phyloP scores from a whole-genome alignment of 2,888 invertebrate species.

The Aspidapion aeneum region DNA sequence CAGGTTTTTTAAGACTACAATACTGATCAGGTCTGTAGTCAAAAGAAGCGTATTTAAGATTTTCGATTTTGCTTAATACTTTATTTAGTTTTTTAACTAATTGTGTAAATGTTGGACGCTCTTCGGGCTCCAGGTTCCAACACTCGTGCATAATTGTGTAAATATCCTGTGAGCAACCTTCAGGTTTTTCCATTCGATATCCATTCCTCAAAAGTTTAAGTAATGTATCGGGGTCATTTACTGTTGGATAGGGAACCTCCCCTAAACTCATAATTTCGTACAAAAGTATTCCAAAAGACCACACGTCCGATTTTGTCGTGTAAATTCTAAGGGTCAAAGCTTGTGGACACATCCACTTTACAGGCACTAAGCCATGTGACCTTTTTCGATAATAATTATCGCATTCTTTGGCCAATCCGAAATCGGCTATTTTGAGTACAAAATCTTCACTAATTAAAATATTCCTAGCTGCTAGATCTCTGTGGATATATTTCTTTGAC shows the following conservation, averaged over 20 bases:
- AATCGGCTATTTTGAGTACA: conserved; percentile 80
- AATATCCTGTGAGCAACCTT: conserved; percentile 66
- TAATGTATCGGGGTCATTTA: conserved; percentile 69
- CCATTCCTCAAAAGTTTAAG: conserved; percentile 71
- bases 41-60: background rate
- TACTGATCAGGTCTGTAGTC: too few species aligned
- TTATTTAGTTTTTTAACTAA: background rate
- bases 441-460: conserved; percentile 69
- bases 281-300: conserved; percentile 72
- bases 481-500: background rate
- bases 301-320: conserved; percentile 74
- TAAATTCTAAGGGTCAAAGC: conserved; percentile 73
- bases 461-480: conserved; percentile 75
- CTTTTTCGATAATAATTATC: background rate
- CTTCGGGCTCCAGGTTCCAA: background rate
- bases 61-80: background rate
- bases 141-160: background rate
- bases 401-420: conserved; percentile 50
- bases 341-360: conserved; percentile 78
- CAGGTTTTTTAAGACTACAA: too few species aligned
- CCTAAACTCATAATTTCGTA: conserved; percentile 76
- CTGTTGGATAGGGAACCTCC: conserved; percentile 78
- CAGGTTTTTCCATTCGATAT: conserved; percentile 76
- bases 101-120: background rate
- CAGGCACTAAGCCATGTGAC: conserved; percentile 42